Percentiles rank a stretch among this genome's conserved stretches.
These are phyloP conservation scores for Ctenosaura bakeri DNA, from an alignment of 2,797 vertebrate genomes.

Conservation along the genomic window DNA sequence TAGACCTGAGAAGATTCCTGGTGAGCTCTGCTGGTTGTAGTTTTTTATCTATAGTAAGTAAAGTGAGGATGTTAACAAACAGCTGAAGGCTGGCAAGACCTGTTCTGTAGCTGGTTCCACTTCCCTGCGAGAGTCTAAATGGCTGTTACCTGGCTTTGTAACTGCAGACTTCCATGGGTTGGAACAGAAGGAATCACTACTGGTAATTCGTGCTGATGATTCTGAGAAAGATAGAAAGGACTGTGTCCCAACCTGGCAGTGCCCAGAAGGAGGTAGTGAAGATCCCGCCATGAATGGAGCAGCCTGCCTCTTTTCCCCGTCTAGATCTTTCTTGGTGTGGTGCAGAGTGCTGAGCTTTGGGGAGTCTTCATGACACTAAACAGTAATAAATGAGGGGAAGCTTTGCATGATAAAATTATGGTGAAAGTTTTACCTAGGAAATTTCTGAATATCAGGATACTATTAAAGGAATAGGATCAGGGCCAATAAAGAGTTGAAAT, in stretches of 20 bases:
- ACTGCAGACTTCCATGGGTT: neutral
- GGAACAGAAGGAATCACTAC: neutral
- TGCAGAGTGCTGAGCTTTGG: neutral
- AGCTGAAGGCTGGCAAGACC: neutral
- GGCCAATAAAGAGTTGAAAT: neutral
- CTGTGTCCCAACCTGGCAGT: neutral
- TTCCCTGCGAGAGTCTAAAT: neutral
- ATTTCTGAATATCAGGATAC: neutral
- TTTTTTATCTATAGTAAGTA: neutral
- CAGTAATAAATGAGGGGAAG: neutral
- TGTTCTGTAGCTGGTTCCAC: neutral
- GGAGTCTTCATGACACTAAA: neutral
- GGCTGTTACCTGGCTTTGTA: too few species aligned
- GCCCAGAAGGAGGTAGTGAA: neutral
- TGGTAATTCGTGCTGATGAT: neutral
- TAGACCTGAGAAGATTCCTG: neutral
- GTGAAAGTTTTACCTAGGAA: neutral
- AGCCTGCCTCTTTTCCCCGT: neutral
- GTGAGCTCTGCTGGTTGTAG: too few species aligned
- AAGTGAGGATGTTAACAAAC: neutral
- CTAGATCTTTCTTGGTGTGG: neutral
- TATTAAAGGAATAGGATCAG: neutral
- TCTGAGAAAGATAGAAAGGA: neutral
- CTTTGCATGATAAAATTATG: conserved; percentile 3
- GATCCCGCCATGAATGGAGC: neutral